A percentile compares a stretch with the other conserved stretches of the same genome.
Conservation (phyloP, 2,888 invertebrate species). For the Hypselothyrea guttata region DNA sequence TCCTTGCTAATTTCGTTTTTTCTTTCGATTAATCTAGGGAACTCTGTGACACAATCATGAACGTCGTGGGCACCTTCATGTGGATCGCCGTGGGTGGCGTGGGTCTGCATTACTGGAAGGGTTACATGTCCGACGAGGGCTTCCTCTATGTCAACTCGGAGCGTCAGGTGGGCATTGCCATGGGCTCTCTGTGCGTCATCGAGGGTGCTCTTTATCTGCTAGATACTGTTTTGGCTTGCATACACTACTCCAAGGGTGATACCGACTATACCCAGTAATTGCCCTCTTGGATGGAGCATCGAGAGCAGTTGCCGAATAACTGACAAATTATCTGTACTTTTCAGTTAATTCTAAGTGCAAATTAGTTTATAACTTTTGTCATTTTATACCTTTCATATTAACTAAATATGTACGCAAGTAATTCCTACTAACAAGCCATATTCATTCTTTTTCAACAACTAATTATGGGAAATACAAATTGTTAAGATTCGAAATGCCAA, state of each 20-base stretch:
- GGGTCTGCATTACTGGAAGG: slow-evolving; percentile 94
- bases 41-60: slow-evolving; percentile 92
- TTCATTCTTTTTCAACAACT: not conserved
- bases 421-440: slow-evolving; percentile 1
- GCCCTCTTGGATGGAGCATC: slow-evolving; percentile 11
- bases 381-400: slow-evolving; percentile 6
- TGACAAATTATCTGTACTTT: slow-evolving; percentile 31
- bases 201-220: slow-evolving; percentile 90
- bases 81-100: slow-evolving; percentile 93
- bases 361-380: slow-evolving; percentile 58
- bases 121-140: slow-evolving; percentile 91
- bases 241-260: slow-evolving; percentile 87
- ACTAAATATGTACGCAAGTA: not conserved
- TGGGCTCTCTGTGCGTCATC: slow-evolving; percentile 91
- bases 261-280: slow-evolving; percentile 69
- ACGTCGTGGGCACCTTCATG: slow-evolving; percentile 91
- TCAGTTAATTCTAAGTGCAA: slow-evolving; percentile 68
- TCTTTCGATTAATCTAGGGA: slow-evolving; percentile 83
- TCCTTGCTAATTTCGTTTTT: not conserved
- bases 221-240: slow-evolving; percentile 90
- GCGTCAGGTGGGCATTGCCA: slow-evolving; percentile 90
- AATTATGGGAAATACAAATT: slow-evolving; percentile 42
- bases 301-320: slow-evolving; percentile 56
- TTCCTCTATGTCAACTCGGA: slow-evolving; percentile 88
- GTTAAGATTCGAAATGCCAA: slow-evolving; percentile 28